These are phyloP conservation scores for Genyomyrus donnyi DNA, from an alignment of 2,113 vertebrate genomes.

Conservation along the genomic window DNA sequence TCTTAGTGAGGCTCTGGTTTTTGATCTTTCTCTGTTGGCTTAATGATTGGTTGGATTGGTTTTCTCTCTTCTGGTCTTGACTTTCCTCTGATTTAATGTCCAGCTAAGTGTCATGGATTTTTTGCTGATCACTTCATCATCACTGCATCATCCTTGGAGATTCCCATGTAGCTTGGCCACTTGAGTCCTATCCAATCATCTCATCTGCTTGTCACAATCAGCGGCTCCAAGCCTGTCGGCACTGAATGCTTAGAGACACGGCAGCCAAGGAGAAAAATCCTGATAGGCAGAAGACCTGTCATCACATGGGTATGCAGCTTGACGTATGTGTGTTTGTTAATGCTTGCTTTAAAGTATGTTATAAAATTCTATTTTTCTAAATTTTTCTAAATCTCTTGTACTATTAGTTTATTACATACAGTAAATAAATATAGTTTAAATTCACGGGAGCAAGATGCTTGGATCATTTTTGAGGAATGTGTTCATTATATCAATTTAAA, in stretches of 20 bases:
- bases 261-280: neutral
- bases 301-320: neutral
- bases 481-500: neutral
- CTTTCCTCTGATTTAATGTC: neutral
- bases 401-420: neutral
- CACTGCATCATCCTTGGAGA: neutral
- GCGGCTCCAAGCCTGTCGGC: neutral
- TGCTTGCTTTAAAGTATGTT: neutral
- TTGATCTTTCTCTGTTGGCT: neutral
- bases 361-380: neutral
- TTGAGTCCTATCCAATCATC: neutral
- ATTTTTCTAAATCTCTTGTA: neutral
- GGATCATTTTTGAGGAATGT: neutral
- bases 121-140: neutral
- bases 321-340: neutral
- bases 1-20: neutral
- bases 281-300: neutral
- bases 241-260: neutral
- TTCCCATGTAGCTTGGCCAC: neutral
- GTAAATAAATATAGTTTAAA: neutral
- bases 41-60: neutral
- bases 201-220: neutral
- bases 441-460: neutral
- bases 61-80: neutral
- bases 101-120: neutral